Evolutionary conservation across 2,797 vertebrate species (phyloP).

Genomic region (Rhynchonycteris naso): DNA sequence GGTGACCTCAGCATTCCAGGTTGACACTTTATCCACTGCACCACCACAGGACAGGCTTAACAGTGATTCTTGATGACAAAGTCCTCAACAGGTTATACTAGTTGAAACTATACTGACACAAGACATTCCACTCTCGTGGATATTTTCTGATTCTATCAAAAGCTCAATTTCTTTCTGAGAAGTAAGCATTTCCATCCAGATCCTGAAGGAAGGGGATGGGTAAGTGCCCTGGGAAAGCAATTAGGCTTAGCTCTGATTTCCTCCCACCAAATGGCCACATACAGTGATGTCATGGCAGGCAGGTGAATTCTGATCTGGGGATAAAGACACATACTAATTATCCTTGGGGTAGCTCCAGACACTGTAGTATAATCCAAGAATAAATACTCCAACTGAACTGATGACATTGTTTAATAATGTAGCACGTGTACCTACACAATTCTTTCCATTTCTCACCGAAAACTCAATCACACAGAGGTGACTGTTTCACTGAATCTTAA

Average conservation of each 20-base stretch:
- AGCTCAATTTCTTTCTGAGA: background rate
- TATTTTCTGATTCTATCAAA: constrained; percentile 10
- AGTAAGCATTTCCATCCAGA: background rate
- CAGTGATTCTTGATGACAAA: background rate
- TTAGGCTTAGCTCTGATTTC: constrained; percentile 36
- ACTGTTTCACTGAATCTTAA: background rate
- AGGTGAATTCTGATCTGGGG: background rate
- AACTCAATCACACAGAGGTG: background rate
- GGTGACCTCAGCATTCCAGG: too few relatives aligned
- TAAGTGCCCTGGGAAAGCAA: background rate
- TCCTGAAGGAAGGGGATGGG: background rate
- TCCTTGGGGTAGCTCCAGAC: background rate
- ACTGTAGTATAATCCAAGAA: background rate
- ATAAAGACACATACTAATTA: constrained; percentile 35
- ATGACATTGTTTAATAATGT: background rate
- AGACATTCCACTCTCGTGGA: constrained; percentile 11
- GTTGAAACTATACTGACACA: background rate
- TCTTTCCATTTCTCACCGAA: constrained; percentile 32
- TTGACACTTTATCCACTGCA: too few relatives aligned
- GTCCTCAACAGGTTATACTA: background rate
- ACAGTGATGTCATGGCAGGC: background rate
- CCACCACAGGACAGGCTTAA: too few relatives aligned
- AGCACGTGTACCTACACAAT: background rate
- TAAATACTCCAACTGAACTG: background rate
- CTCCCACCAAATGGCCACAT: background rate